Evolutionary conservation across 2,888 invertebrate species (phyloP), one percentile per base, ranked within the genome.

Genomic region (Cantharis nigra): DNA sequence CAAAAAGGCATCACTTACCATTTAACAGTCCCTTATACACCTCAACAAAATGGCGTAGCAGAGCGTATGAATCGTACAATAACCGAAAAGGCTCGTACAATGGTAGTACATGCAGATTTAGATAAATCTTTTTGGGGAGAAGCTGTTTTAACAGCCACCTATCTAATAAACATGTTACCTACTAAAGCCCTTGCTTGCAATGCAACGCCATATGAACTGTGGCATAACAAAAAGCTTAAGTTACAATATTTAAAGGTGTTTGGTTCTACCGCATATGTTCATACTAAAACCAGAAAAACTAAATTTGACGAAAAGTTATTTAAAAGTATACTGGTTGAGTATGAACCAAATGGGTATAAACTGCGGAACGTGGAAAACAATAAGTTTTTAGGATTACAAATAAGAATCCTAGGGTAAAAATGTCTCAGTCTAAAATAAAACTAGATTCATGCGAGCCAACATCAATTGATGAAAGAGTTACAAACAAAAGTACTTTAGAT

Each of bases 151-250:
- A 16, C 16, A 16, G 16, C 16, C 16, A 16, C 16, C 16, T 74
- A 65, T 63, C 72, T 10, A 70, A 26, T 7, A 26, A 26, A n/a
- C 62, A 62, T n/a, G 62, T 62, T 62, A 62, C 62, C 62, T 10
- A 62, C 14, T 3, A 62, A 62, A 62, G 62, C 4, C 2, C 62
- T 13, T 26, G 14, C 7, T 9, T 11, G 13, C 0, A 62, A 70
- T 71, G 84, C 84, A 83, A 87, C 86, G 79, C 87, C 87, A 78
- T 87, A 78, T 80, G 85, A 86, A 76, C 74, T 85, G 80, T 87
- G 86, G 86, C 83, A 85, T 82, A 78, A 67, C 79, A 85, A 82
- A 81, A 87, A 84, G 78, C 85, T 86, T 9, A 16, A 78, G 78
- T 30, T 85, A 72, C 81, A 84, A 77, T 79, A 83, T 82, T 80